Base-by-base conservation (phyloP, 2,888 invertebrate species). In the Halocaridina rubra region DNA sequence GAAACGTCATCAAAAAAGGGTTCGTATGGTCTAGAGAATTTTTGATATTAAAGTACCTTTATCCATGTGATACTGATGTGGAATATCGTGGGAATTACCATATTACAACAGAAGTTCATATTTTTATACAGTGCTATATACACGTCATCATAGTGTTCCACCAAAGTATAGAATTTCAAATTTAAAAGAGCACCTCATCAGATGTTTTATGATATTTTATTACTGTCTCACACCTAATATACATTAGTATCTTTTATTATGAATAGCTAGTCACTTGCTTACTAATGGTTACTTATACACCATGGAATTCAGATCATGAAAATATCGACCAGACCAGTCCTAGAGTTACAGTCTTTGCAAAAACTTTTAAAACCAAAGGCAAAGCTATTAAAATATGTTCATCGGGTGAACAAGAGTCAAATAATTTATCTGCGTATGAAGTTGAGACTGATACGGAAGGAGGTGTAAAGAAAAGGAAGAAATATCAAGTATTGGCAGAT, bases 401-500 rank as follows among this genome's bases (percentile, higher is more conserved):
- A 10, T 53, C 53, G 5, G 19, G n/a, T 13, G 53, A 19, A n/a
- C 53, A 16, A 0, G 53, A 53, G 53, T 53, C 19, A 16, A 53
- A 19, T 53, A 19, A 53, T 53, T 10, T 53, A 53, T 16, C 16
- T 53, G 53, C n/a, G 19, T n/a, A 16, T 53, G 53, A 53, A 53
- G 53, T n/a, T 3, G 53, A 53, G 1, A 19, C 16, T 13, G 16
- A 4, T 53, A 16, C 53, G 33, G 19, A 71, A 59, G 33, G 19
- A 59, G 13, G 57, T 30, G 29, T 77, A 1, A 78, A 67, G 67
- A 67, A 78, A 19, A 84, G 72, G 30, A 84, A 72, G 30, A 84
- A 78, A 30, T 78, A 84, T 30, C 71, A 53, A 61, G 72, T 64
- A 5, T 75, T 84, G 84, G 84, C 57, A 4, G 84, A 84, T 19